phyloP scores from a whole-genome alignment of 2,888 invertebrate genomes.

The Idaea straminata region DNA sequence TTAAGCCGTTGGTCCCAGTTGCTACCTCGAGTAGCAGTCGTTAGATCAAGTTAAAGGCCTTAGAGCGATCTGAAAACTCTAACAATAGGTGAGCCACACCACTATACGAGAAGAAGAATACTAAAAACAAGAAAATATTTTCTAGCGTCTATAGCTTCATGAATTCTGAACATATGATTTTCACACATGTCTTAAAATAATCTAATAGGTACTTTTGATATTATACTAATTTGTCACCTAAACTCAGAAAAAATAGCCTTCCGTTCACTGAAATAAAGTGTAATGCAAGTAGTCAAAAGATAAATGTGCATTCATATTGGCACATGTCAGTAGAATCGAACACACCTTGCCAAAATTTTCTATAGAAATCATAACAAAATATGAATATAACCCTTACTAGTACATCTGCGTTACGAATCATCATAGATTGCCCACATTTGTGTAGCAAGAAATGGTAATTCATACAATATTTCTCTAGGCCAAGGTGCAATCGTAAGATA shows the following conservation, averaged over 20 bases:
- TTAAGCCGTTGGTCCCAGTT: too few species aligned
- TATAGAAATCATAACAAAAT: conserved; percentile 63
- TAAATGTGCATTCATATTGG: conserved; percentile 25
- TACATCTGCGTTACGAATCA: conserved; percentile 55
- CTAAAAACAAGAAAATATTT: too few species aligned
- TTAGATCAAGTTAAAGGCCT: too few species aligned
- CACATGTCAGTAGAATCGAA: conserved; percentile 52
- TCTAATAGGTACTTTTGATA: too few species aligned
- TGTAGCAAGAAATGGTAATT: conserved; percentile 14
- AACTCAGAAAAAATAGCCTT: not conserved
- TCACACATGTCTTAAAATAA: too few species aligned
- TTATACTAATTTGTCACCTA: too few species aligned
- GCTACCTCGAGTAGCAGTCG: too few species aligned
- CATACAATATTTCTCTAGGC: conserved; percentile 36
- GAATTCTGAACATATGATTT: too few species aligned
- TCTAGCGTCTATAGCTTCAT: too few species aligned
- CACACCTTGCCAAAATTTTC: conserved; percentile 57
- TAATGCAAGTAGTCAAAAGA: conserved; percentile 18
- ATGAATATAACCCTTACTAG: conserved; percentile 58
- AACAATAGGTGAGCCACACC: too few species aligned
- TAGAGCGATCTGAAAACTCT: too few species aligned
- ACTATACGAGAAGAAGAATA: too few species aligned
- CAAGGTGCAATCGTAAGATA: conserved; percentile 47
- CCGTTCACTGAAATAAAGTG: not conserved
- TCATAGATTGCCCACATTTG: conserved; percentile 17